Conservation (phyloP, 2,113 vertebrate species). For the Pteronura brasiliensis region DNA sequence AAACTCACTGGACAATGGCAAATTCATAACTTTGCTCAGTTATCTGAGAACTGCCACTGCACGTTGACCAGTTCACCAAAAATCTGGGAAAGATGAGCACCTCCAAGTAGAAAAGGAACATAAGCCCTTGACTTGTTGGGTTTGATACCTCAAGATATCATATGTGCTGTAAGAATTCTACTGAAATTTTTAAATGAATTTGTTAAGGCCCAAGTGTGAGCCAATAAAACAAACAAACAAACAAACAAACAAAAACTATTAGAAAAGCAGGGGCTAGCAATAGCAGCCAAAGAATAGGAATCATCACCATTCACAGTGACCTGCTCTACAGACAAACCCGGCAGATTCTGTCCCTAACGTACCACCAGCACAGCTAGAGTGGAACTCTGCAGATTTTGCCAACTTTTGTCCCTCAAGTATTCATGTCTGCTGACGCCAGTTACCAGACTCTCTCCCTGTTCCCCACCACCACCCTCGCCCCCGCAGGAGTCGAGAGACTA, state of each 20-base stretch:
- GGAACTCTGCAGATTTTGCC: neutral
- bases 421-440: neutral
- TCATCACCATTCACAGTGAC: neutral
- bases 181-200: neutral
- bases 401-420: neutral
- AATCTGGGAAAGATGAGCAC: neutral
- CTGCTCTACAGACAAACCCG: neutral
- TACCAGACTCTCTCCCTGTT: neutral
- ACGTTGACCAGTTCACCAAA: neutral
- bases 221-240: no score
- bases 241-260: no score
- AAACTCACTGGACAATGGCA: neutral
- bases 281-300: neutral
- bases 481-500: neutral
- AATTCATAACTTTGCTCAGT: neutral
- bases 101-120: neutral
- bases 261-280: neutral
- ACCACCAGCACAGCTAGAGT: neutral
- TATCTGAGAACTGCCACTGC: neutral
- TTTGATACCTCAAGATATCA: neutral
- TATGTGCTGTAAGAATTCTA: neutral
- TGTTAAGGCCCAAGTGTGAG: neutral
- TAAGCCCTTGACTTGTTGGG: neutral
- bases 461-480: rapidly evolving
- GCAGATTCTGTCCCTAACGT: neutral